phyloP scores from a whole-genome alignment of 2,797 vertebrate species.

The Lycodopsis pacificus region DNA sequence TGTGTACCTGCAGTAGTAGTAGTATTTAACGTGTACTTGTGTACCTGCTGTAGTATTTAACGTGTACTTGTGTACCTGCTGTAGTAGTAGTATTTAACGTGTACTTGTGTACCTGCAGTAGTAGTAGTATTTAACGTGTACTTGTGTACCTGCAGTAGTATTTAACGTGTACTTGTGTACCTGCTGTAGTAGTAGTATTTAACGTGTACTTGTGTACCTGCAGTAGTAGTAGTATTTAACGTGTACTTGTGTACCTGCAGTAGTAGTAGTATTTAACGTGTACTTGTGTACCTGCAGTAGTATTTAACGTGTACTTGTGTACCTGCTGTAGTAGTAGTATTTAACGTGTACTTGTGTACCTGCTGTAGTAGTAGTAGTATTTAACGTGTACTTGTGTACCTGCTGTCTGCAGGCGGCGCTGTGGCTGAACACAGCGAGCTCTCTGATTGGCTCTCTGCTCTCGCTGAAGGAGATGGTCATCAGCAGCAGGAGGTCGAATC shows the following conservation, averaged over 20 bases:
- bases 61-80: background rate
- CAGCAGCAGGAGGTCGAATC: conserved; percentile 83
- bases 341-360: background rate
- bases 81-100: too few relatives aligned
- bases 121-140: too few relatives aligned
- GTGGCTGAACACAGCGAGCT: conserved; percentile 88
- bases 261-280: background rate
- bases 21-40: too few relatives aligned
- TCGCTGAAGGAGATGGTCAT: conserved; percentile 89
- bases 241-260: background rate
- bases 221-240: too few relatives aligned
- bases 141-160: background rate
- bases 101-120: conserved; percentile 73
- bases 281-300: background rate
- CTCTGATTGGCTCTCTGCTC: conserved; percentile 85
- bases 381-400: conserved; percentile 71
- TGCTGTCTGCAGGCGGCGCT: conserved; percentile 71
- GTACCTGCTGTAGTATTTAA: background rate
- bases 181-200: too few relatives aligned
- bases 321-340: too few relatives aligned
- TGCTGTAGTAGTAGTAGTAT: too few relatives aligned
- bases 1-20: background rate
- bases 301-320: background rate
- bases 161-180: background rate
- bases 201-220: background rate